A percentile compares a stretch with the other conserved stretches of the same genome.
phyloP scores from a whole-genome alignment of 2,888 invertebrate genomes.

The Synergus laeviventris region DNA sequence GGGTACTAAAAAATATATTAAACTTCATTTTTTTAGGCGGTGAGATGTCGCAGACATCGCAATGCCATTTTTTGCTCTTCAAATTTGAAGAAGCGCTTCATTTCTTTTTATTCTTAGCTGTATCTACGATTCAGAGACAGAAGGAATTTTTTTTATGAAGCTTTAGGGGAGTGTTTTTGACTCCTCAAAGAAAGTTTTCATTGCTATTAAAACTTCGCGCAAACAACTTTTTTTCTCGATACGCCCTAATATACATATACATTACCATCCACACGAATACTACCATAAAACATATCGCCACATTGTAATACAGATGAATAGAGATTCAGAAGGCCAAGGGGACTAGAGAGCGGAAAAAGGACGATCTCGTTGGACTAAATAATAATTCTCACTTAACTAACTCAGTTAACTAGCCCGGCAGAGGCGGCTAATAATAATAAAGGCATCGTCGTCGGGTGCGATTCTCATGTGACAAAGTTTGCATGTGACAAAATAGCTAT shows the following conservation, averaged over 20 bases:
- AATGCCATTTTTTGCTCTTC: too few species aligned
- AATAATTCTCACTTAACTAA: constrained; percentile 76
- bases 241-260: neutral
- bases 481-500: constrained; percentile 12
- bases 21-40: too few species aligned
- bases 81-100: too few species aligned
- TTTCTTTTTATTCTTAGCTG: too few species aligned
- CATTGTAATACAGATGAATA: constrained; percentile 23
- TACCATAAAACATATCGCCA: neutral
- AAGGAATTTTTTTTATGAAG: too few species aligned
- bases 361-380: constrained; percentile 65
- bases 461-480: constrained; percentile 16
- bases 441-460: constrained; percentile 66
- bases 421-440: constrained; percentile 75
- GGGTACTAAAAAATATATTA: too few species aligned
- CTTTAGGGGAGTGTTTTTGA: too few species aligned
- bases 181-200: too few species aligned
- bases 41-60: too few species aligned
- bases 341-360: constrained; percentile 45
- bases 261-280: neutral
- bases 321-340: neutral
- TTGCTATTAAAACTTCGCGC: too few species aligned
- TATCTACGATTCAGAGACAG: too few species aligned
- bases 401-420: constrained; percentile 73
- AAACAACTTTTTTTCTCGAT: too few species aligned